Percentiles rank a stretch among this genome's conserved stretches.
Evolutionary conservation across 2,888 invertebrate genomes (phyloP).

Genomic region (Lasioglossum pauxillum): DNA sequence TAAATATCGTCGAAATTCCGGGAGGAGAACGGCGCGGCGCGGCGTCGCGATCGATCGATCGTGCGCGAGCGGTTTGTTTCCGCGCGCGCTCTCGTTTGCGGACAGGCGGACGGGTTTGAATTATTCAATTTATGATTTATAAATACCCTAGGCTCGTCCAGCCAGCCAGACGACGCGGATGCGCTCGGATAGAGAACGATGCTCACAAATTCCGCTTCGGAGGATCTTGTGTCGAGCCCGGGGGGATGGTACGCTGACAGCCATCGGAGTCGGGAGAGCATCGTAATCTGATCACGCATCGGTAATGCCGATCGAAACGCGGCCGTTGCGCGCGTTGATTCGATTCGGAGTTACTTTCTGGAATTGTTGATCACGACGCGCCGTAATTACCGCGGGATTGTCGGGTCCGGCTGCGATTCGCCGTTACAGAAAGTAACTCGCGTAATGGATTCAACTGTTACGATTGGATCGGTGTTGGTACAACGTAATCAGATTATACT

Average conservation of each 20-base stretch:
- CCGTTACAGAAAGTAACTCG: background rate
- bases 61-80: background rate
- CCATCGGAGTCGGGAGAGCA: background rate
- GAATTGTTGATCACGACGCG: background rate
- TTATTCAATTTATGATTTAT: conserved; percentile 10
- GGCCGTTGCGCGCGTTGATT: background rate
- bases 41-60: background rate
- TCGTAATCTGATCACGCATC: conserved; percentile 6
- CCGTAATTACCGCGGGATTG: background rate
- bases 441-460: background rate
- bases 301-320: background rate
- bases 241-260: background rate
- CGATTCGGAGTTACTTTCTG: background rate
- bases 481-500: background rate
- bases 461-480: background rate
- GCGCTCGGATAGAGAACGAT: background rate
- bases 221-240: background rate
- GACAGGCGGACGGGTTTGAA: background rate
- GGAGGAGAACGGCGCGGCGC: background rate
- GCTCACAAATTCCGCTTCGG: background rate
- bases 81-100: background rate
- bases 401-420: background rate
- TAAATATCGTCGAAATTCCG: background rate
- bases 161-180: background rate
- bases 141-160: conserved; percentile 1